Evolutionary conservation across 2,797 vertebrate species (phyloP).

Genomic region (Aulostomus chinensis): DNA sequence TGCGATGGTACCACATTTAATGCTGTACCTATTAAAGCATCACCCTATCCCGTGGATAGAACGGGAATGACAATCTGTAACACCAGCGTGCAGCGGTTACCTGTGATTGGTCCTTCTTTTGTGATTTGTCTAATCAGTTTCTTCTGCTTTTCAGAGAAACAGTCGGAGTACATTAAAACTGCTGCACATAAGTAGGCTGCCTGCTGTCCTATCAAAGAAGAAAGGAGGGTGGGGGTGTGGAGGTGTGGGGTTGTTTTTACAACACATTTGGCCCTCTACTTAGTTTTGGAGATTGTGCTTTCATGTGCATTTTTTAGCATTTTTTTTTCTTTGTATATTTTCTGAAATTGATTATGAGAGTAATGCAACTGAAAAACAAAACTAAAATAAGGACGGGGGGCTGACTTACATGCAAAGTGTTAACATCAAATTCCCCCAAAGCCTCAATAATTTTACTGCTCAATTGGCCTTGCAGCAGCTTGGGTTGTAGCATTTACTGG

Average conservation of each 20-base stretch:
- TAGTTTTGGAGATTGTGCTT: too few species aligned
- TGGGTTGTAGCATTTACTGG: conserved; percentile 83
- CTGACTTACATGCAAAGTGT: conserved; percentile 46
- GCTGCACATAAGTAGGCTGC: conserved; percentile 21
- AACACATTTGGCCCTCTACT: too few species aligned
- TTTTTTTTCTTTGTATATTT: too few species aligned
- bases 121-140: conserved; percentile 25
- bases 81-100: conserved; percentile 16
- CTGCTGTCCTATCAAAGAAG: conserved; percentile 19
- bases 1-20: too few species aligned
- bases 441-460: conserved; percentile 81
- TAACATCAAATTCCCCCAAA: conserved; percentile 60
- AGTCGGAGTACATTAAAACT: conserved; percentile 41
- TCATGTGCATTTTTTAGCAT: too few species aligned
- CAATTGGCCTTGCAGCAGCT: conserved; percentile 85
- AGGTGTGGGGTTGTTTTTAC: too few species aligned
- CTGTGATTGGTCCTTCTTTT: conserved; percentile 20
- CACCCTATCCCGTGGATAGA: conserved; percentile 13
- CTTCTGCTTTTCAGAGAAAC: conserved; percentile 16
- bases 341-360: too few species aligned
- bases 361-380: too few species aligned
- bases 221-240: background rate
- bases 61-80: conserved; percentile 35
- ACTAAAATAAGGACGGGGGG: too few species aligned
- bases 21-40: too few species aligned